Evolutionary conservation across 1,140 invertebrate genomes (phyloP).

Genomic region (Sycophila sp.): DNA sequence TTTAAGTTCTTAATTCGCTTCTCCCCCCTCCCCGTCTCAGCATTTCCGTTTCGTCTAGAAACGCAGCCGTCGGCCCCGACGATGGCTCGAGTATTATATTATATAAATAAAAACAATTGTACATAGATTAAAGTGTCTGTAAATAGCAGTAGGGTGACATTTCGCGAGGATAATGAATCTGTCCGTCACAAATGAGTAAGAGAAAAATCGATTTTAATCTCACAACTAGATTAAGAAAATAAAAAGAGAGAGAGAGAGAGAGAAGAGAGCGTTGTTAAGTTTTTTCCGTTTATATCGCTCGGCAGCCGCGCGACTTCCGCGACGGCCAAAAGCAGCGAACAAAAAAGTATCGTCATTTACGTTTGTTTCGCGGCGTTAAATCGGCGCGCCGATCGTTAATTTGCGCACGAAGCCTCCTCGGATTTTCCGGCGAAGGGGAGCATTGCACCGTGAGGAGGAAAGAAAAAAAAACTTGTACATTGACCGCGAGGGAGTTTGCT

Average conservation of each 20-base stretch:
- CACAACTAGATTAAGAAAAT: background rate
- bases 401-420: too few relatives aligned
- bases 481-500: background rate
- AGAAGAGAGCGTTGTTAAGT: conserved; percentile 21
- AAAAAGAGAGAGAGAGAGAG: too few relatives aligned
- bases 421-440: too few relatives aligned
- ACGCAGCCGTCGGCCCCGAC: background rate
- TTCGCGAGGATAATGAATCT: background rate
- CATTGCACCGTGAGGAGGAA: too few relatives aligned
- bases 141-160: conserved; percentile 20
- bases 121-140: conserved; percentile 22
- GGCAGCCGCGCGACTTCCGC: too few relatives aligned
- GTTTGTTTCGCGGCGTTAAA: background rate
- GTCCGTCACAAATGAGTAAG: conserved; percentile 3
- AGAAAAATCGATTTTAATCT: background rate
- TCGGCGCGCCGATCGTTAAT: too few relatives aligned
- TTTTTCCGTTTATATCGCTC: conserved; percentile 20
- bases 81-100: conserved; percentile 21
- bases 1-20: background rate
- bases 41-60: background rate
- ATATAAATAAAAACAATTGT: conserved; percentile 32
- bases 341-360: background rate
- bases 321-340: too few relatives aligned
- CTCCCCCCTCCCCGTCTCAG: background rate
- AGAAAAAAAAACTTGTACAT: conserved; percentile 11